Conservation (phyloP, 2,797 vertebrate species). For the Poeciliopsis infans region DNA sequence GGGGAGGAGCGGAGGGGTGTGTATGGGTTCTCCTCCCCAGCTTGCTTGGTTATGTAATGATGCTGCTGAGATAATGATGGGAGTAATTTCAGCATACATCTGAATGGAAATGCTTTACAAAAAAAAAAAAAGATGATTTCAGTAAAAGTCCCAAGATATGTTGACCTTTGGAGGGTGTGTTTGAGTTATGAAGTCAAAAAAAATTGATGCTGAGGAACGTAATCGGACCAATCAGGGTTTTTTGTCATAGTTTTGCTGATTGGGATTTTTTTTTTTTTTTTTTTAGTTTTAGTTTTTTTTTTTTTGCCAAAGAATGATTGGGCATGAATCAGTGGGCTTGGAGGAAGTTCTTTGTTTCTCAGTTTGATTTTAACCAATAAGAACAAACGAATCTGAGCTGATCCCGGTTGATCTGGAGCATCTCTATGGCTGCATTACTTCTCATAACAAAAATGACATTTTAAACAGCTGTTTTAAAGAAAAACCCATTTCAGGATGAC, state of each 20-base stretch:
- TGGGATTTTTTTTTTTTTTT: neutral
- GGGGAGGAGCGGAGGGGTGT: neutral
- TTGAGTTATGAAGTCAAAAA: neutral
- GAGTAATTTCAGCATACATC: neutral
- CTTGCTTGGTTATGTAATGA: neutral
- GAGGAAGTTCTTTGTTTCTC: neutral
- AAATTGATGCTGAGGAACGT: neutral
- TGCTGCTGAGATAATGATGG: neutral
- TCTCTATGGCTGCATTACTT: neutral
- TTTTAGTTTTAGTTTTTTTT: too few relatives aligned
- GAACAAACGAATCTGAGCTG: neutral
- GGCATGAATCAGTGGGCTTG: neutral
- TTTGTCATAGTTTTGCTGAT: neutral
- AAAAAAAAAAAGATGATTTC: neutral
- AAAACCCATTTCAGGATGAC: neutral
- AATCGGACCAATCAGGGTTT: neutral
- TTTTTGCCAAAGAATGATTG: neutral
- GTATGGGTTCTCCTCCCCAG: neutral
- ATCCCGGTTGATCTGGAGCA: neutral
- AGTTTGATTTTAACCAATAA: neutral
- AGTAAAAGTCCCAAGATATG: neutral
- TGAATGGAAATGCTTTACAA: neutral
- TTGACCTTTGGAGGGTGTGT: neutral
- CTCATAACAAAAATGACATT: neutral
- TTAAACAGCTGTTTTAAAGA: neutral